Conservation (phyloP, 2,888 invertebrate genomes). For the Chloromyia formosa region DNA sequence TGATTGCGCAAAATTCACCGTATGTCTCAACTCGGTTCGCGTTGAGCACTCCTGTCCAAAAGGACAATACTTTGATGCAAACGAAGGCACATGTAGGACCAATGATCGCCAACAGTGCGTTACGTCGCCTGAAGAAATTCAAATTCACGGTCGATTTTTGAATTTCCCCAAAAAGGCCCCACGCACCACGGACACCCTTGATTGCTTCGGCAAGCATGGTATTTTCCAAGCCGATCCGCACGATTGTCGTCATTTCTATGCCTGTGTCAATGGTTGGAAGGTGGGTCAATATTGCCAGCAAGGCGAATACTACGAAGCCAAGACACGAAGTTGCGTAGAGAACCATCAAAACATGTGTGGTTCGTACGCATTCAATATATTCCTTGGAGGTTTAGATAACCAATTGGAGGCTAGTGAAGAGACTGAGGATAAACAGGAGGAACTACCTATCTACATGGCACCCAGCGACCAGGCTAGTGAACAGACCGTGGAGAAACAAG, state of each 20-base stretch:
- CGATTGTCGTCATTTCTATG: conserved; percentile 59
- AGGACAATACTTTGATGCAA: conserved; percentile 41
- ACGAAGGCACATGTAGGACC: background rate
- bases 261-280: conserved; percentile 55
- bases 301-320: conserved; percentile 58
- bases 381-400: background rate
- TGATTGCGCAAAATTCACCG: conserved; percentile 45
- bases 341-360: conserved; percentile 1
- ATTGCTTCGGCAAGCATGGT: conserved; percentile 44
- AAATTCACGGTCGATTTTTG: too few relatives aligned
- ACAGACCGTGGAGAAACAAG: background rate
- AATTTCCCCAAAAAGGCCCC: background rate
- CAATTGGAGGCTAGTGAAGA: background rate
- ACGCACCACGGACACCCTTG: background rate
- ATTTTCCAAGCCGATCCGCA: conserved; percentile 49
- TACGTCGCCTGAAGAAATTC: background rate
- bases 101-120: conserved; percentile 7
- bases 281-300: conserved; percentile 58
- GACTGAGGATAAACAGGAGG: too few relatives aligned
- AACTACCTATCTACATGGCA: too few relatives aligned
- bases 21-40: conserved; percentile 34
- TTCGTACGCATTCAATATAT: conserved; percentile 2
- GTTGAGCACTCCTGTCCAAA: conserved; percentile 27
- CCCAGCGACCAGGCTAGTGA: too few relatives aligned
- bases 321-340: conserved; percentile 5